Evolutionary conservation across 2,888 invertebrate genomes (phyloP).

Genomic region (Panzeria rudis): DNA sequence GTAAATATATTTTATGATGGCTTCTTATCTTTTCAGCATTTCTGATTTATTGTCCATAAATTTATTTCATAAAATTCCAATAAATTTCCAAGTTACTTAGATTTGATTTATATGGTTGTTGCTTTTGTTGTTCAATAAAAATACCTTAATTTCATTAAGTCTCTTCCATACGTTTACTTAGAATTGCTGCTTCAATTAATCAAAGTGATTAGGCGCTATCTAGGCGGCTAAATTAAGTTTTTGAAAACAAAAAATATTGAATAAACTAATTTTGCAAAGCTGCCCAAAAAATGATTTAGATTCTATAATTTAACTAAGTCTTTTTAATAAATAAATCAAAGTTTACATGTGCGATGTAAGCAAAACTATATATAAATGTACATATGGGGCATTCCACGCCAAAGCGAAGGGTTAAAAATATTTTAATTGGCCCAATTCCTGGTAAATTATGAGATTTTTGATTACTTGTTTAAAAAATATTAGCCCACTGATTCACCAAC

Average conservation of each 20-base stretch:
- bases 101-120: slow-evolving; percentile 52
- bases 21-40: not conserved
- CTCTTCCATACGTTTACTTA: not conserved
- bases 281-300: slow-evolving; percentile 51
- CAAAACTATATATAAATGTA: not conserved
- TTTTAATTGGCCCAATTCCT: no score
- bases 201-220: slow-evolving; percentile 61
- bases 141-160: slow-evolving; percentile 22
- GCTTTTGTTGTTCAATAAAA: not conserved
- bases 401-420: no score
- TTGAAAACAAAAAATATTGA: slow-evolving; percentile 24
- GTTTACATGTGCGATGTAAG: slow-evolving; percentile 34
- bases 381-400: no score
- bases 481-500: no score
- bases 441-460: no score
- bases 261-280: slow-evolving; percentile 43
- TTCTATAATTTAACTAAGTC: slow-evolving; percentile 46
- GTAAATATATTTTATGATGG: not conserved
- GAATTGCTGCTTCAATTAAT: slow-evolving; percentile 50
- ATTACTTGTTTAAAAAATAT: no score
- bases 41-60: slow-evolving; percentile 30
- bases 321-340: slow-evolving; percentile 56
- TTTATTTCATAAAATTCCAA: slow-evolving; percentile 22
- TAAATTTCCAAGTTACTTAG: slow-evolving; percentile 4
- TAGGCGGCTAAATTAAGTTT: slow-evolving; percentile 26